Evolutionary conservation across 2,113 vertebrate genomes (phyloP).

Genomic region (Periophthalmodon schlosseri): DNA sequence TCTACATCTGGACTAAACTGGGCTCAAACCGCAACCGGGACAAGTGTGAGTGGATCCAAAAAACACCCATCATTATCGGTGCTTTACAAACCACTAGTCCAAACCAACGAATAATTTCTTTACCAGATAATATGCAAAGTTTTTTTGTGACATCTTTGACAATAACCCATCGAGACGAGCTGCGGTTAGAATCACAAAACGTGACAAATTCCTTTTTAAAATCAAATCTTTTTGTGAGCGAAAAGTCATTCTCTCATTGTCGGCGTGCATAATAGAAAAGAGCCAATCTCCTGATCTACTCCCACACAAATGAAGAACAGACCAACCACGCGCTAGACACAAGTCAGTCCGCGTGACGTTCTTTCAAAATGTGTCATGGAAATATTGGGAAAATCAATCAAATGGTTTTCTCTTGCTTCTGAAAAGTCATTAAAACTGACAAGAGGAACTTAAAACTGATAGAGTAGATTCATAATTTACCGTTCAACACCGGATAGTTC

Average conservation of each 20-base stretch:
- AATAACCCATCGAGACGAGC: not conserved
- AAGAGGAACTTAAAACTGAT: not conserved
- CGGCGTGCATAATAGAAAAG: conserved; percentile 15
- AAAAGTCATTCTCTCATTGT: conserved; percentile 8
- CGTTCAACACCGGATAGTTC: not conserved
- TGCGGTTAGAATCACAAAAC: not conserved
- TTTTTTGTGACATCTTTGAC: not conserved
- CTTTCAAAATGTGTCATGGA: not conserved
- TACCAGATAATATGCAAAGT: not conserved
- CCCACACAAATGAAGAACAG: conserved; percentile 1
- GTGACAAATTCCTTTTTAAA: not conserved
- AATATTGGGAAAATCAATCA: conserved; percentile 5
- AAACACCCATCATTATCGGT: too few relatives aligned
- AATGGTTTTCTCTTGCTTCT: not conserved
- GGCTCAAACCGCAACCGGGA: too few relatives aligned
- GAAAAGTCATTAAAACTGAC: not conserved
- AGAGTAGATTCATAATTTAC: not conserved
- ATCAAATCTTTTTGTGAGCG: conserved; percentile 10
- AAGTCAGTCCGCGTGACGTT: not conserved
- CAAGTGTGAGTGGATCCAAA: too few relatives aligned
- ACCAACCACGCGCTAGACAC: not conserved
- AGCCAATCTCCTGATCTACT: not conserved
- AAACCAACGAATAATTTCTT: too few relatives aligned
- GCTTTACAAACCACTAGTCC: too few relatives aligned
- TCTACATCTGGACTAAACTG: too few relatives aligned